Conservation (phyloP, 2,797 vertebrate species). For the Pseudocheirus occidentalis region DNA sequence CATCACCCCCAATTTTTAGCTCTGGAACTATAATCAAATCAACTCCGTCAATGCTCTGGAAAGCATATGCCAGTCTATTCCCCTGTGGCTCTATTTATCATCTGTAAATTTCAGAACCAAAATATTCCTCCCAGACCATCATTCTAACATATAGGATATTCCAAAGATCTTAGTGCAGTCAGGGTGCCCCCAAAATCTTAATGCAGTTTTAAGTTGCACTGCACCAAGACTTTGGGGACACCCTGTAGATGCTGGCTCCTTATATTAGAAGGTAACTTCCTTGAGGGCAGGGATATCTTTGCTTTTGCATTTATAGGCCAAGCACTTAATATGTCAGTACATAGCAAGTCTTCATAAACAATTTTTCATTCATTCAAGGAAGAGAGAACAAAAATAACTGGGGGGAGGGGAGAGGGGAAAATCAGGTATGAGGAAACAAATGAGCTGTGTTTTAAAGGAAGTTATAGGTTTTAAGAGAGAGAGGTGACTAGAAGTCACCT, state of each 20-base stretch:
- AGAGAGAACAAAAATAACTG: not conserved
- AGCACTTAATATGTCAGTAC: not conserved
- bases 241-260: not conserved
- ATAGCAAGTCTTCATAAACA: not conserved
- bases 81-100: not conserved
- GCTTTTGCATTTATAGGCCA: not conserved
- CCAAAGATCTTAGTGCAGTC: not conserved
- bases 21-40: not conserved
- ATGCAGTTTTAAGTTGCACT: not conserved
- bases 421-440: not conserved
- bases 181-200: not conserved
- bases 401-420: not conserved
- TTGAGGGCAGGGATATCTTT: not conserved
- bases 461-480: not conserved
- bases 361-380: not conserved
- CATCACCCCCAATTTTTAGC: not conserved
- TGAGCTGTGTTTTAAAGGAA: not conserved
- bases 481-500: not conserved
- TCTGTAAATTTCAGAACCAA: not conserved
- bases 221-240: not conserved
- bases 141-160: not conserved
- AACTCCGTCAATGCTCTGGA: not conserved
- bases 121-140: not conserved
- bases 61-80: not conserved
- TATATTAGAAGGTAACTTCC: not conserved